Base-by-base conservation (phyloP, 2,797 vertebrate genomes). In the Euthynnus affinis region DNA sequence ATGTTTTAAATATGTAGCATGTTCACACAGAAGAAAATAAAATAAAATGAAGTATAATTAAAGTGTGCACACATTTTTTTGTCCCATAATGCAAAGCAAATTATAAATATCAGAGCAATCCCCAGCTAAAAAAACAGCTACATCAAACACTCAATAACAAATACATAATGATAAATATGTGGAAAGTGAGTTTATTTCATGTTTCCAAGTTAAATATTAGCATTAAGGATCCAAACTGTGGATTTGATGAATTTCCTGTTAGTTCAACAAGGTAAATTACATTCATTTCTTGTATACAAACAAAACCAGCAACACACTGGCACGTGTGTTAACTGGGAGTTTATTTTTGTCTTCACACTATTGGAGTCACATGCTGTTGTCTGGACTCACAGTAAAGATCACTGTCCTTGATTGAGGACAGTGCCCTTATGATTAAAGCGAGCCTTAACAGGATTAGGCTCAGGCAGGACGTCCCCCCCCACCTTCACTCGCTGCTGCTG, bases 371-470 rank as follows among this genome's bases (percentile, higher is more conserved):
- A 71, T 51, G 78, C 14, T 56, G 48, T 22, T 9, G 32, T 65
- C 73, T 73, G 73, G 29, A 70, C 56, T 65, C 27, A 9, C 56
- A 48, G 59, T 55, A n/a, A 84, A 82, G 80, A 77, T 75, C 78
- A 51, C 42, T 32, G 86, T 69, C 80, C 83, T 75, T 74, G 71
- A 84, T 61, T 66, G 55, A 85, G 72, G 74, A 71, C 71, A 22
- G 34, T 22, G 86, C 78, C 83, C 82, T 58, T 15, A 63, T 75
- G 66, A 89, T 93, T 90, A 90, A 80, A 78, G 88, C 61, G 4
- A 88, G 82, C 69, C 72, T 88, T 90, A 91, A 92, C 86, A 74
- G 87, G 92, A 93, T 94, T 90, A 92, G 48, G 40, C 55, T 46
- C 14, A 22, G 48, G 42, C 67, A 51, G 71, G 78, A 57, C 55